Conservation (phyloP, 2,113 vertebrate species). For the Clarias batrachus region DNA sequence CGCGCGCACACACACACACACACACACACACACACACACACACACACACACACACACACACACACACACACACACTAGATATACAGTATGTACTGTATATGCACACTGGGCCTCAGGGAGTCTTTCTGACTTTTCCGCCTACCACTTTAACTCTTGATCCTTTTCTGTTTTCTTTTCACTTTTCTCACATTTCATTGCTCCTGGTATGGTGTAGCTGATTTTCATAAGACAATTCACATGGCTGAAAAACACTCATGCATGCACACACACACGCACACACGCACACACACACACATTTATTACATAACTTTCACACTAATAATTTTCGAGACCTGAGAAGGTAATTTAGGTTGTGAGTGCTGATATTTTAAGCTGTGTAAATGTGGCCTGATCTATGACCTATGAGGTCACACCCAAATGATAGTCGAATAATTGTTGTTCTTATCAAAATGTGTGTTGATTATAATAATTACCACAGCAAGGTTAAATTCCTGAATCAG, state of each 20-base stretch:
- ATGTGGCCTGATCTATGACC: not conserved
- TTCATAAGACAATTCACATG: not conserved
- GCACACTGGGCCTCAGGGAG: not conserved
- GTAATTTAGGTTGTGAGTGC: not conserved
- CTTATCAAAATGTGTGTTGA: not conserved
- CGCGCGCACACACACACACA: no score
- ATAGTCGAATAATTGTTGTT: not conserved
- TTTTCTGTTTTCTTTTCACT: slow-evolving; percentile 2
- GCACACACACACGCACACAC: no score
- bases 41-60: not conserved
- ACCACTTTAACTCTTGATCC: not conserved
- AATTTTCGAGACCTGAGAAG: not conserved
- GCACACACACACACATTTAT: no score
- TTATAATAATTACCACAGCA: not conserved
- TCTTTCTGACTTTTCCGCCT: not conserved
- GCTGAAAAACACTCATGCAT: not conserved
- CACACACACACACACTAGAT: not conserved
- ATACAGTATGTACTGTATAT: no score
- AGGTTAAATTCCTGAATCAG: not conserved
- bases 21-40: not conserved
- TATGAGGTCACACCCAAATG: not conserved
- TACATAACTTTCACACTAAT: no score
- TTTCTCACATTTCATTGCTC: slow-evolving; percentile 12
- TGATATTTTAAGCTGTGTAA: not conserved
- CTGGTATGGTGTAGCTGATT: not conserved